A percentile compares a stretch with the other conserved stretches of the same genome.
Evolutionary conservation across 1,140 invertebrate genomes (phyloP).

Genomic region (Cotesia glomerata): DNA sequence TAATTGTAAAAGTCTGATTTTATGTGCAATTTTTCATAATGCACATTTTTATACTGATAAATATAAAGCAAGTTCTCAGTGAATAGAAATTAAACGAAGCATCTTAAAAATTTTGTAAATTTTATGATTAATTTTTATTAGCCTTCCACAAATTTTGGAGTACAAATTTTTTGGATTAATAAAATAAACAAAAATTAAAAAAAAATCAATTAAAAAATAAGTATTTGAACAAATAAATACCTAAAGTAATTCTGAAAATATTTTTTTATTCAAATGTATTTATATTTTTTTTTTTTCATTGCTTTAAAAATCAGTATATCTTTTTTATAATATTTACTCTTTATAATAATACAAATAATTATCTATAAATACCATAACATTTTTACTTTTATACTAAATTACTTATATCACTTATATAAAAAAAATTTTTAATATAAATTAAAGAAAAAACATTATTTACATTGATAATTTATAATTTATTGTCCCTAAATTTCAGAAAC

Average conservation of each 20-base stretch:
- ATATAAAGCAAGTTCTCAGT: no score
- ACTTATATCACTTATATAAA: neutral
- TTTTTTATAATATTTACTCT: neutral
- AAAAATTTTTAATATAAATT: neutral
- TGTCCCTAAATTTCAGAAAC: no score
- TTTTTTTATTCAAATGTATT: neutral
- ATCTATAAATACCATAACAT: neutral
- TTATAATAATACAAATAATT: neutral
- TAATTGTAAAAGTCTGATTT: neutral
- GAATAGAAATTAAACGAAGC: no score
- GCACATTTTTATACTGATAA: no score
- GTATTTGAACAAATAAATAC: neutral
- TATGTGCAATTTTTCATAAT: neutral
- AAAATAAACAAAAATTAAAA: neutral
- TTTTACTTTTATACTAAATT: conserved; percentile 2
- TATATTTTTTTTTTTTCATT: neutral
- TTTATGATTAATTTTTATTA: neutral
- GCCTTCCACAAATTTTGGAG: neutral
- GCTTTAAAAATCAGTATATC: neutral
- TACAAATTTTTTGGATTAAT: neutral
- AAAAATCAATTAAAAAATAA: neutral
- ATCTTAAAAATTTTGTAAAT: no score
- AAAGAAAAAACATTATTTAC: neutral
- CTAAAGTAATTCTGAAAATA: neutral
- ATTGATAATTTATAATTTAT: neutral